These are phyloP conservation scores for Tromatobia lineatoria DNA, from an alignment of 2,888 invertebrate species.

Conservation along the genomic window DNA sequence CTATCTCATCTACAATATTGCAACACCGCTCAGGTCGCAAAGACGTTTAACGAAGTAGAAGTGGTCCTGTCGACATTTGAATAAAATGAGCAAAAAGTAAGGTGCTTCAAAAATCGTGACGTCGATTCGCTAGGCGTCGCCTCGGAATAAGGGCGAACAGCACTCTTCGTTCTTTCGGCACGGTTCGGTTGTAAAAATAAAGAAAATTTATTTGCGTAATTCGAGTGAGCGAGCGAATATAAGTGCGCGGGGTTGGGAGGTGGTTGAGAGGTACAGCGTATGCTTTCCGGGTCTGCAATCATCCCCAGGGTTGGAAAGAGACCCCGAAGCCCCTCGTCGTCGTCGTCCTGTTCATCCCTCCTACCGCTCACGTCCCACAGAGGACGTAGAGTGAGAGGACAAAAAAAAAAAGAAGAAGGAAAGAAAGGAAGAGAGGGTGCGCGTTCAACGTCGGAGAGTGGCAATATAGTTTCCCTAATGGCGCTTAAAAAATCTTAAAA, in stretches of 20 bases:
- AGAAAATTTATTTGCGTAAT: constrained; percentile 85
- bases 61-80: constrained; percentile 50
- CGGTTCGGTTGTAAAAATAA: constrained; percentile 81
- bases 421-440: constrained; percentile 32
- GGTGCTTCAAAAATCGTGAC: constrained; percentile 46
- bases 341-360: constrained; percentile 62
- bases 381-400: constrained; percentile 55
- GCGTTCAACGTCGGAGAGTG: constrained; percentile 76
- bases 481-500: constrained; percentile 85
- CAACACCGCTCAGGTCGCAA: constrained; percentile 31
- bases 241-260: constrained; percentile 64
- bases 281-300: constrained; percentile 79
- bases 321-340: constrained; percentile 33
- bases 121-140: constrained; percentile 55
- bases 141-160: constrained; percentile 18
- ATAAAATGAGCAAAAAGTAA: constrained; percentile 57
- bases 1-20: constrained; percentile 29
- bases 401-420: constrained; percentile 50
- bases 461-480: constrained; percentile 85
- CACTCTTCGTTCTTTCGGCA: constrained; percentile 61
- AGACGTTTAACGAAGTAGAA: constrained; percentile 54
- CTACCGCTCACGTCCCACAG: constrained; percentile 60
- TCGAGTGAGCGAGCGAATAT: constrained; percentile 77
- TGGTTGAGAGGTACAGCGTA: constrained; percentile 73
- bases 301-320: constrained; percentile 59